phyloP scores from a whole-genome alignment of 2,888 invertebrate species.

The Periphyllus acericola region DNA sequence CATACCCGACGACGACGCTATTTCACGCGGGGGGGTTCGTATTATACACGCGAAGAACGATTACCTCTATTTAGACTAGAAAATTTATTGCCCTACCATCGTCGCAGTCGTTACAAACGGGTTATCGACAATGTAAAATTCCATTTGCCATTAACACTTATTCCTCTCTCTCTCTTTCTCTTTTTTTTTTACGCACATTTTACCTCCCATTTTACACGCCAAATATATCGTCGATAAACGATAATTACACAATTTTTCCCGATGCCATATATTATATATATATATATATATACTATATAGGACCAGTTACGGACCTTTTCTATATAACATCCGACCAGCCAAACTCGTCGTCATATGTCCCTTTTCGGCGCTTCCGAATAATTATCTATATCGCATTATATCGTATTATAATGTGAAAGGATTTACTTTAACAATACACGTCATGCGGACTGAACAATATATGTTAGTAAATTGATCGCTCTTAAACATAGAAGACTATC shows the following conservation, averaged over 20 bases:
- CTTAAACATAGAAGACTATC: too few relatives aligned
- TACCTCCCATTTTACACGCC: conserved; percentile 26
- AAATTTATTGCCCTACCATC: conserved; percentile 38
- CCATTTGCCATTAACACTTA: conserved; percentile 28
- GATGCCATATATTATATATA: too few relatives aligned
- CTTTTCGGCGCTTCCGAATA: not conserved
- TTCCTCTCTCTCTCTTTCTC: not conserved
- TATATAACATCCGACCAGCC: not conserved
- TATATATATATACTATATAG: too few relatives aligned
- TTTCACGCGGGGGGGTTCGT: not conserved
- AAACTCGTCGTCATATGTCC: not conserved
- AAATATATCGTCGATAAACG: conserved; percentile 11
- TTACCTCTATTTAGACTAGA: conserved; percentile 46
- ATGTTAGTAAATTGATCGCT: too few relatives aligned
- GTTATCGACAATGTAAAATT: conserved; percentile 45
- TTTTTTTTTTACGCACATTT: not conserved
- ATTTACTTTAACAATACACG: too few relatives aligned
- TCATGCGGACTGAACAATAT: too few relatives aligned
- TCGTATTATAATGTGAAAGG: too few relatives aligned
- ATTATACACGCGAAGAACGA: conserved; percentile 22
- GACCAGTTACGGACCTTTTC: not conserved
- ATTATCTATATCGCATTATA: too few relatives aligned
- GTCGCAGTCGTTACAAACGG: conserved; percentile 35
- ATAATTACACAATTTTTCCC: conserved; percentile 13
- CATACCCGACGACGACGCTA: not conserved